These are phyloP conservation scores for Heliconius aoede DNA, from an alignment of 2,888 invertebrate species.

Conservation along the genomic window DNA sequence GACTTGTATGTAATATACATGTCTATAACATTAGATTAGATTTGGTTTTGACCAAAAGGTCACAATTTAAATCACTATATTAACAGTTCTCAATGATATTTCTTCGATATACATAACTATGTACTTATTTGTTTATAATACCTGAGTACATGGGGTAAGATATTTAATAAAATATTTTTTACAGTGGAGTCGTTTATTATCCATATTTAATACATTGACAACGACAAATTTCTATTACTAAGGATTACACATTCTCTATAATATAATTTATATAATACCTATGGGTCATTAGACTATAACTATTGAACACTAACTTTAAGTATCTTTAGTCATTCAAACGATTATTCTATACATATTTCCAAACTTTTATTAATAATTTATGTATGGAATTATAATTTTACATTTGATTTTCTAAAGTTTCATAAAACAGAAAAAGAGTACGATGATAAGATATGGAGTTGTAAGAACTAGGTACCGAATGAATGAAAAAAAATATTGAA, in stretches of 20 bases:
- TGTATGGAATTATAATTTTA: neutral
- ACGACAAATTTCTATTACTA: conserved; percentile 34
- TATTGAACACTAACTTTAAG: conserved; percentile 44
- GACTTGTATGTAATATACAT: no score
- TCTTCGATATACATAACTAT: no score
- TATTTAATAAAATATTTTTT: neutral
- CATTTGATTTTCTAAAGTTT: neutral
- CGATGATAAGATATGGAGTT: neutral
- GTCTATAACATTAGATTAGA: no score
- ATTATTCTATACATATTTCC: neutral
- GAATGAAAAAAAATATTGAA: neutral
- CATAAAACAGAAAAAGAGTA: neutral
- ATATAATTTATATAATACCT: conserved; percentile 23
- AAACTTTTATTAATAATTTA: neutral
- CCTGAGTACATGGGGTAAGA: neutral
- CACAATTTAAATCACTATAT: no score
- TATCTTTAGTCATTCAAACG: neutral
- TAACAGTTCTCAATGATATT: no score
- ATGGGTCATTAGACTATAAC: conserved; percentile 17
- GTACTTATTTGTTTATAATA: neutral
- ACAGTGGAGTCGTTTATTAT: conserved; percentile 45
- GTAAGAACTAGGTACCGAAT: neutral
- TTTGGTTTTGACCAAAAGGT: no score
- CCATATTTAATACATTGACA: conserved; percentile 45
- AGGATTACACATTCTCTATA: conserved; percentile 42